Percentiles rank a stretch among this genome's conserved stretches.
Evolutionary conservation across 2,888 invertebrate species (phyloP).

Genomic region (Branchellion lobata): DNA sequence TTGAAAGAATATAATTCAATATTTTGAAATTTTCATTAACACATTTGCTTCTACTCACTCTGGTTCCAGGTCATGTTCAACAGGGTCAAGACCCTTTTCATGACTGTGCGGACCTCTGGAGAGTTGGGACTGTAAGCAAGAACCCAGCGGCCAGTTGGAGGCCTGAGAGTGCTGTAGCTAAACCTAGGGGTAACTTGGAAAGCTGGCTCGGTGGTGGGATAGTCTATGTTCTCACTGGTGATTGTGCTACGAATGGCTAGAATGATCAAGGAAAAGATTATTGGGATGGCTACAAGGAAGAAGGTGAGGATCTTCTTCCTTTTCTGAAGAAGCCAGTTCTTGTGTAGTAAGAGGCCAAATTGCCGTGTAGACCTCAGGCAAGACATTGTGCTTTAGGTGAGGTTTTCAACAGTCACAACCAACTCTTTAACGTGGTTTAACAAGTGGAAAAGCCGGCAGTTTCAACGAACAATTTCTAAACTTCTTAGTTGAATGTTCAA

Average conservation of each 20-base stretch:
- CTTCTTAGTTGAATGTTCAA: too few relatives aligned
- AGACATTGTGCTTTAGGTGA: too few relatives aligned
- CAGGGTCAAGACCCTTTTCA: conserved; percentile 36
- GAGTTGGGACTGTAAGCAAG: conserved; percentile 49
- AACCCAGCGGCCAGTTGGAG: not conserved
- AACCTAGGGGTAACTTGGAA: conserved; percentile 34
- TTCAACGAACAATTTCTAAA: too few relatives aligned
- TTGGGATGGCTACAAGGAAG: conserved; percentile 67
- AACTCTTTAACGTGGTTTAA: too few relatives aligned
- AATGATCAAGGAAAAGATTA: conserved; percentile 66
- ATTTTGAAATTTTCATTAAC: not conserved
- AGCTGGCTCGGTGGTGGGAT: conserved; percentile 46
- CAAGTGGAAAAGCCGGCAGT: too few relatives aligned
- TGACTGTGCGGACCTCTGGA: conserved; percentile 27
- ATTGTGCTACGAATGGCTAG: conserved; percentile 73
- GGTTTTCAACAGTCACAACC: too few relatives aligned
- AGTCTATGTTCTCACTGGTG: not conserved
- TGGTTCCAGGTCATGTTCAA: conserved; percentile 39
- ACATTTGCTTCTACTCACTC: not conserved
- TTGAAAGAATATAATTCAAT: conserved; percentile 3
- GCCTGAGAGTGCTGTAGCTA: not conserved
- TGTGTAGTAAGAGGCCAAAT: conserved; percentile 77
- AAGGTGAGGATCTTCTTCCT: conserved; percentile 72
- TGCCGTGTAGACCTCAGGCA: conserved; percentile 52
- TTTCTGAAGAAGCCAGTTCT: conserved; percentile 77